Evolutionary conservation across 2,113 vertebrate genomes (phyloP), one percentile per base, ranked within the genome.

Genomic region (Pteronura brasiliensis): DNA sequence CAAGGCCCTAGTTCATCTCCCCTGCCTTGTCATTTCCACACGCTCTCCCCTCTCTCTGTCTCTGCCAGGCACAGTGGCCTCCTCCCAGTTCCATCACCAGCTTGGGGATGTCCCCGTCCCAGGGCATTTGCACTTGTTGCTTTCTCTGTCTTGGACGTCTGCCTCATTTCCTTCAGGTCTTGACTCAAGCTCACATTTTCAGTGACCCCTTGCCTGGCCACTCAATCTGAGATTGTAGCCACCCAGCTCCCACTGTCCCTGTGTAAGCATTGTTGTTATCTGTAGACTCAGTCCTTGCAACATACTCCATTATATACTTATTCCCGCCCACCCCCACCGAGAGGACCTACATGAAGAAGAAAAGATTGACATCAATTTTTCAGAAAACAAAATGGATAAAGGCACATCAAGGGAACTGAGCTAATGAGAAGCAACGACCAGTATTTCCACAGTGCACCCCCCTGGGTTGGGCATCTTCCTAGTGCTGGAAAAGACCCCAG

Each of bases 1-100:
- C 4, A 55, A 55, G 47, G 44, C 25, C n/a, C 39, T 4, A 2
- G 0, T 10, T 15, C 12, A 2, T 9, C 57, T n/a, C 15, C 36
- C 6, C 47, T 23, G n/a, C 52, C 18, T n/a, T 7, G 11, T 39
- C 29, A 21, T 36, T 61, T 39, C 34, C 3, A 3, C 18, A 5
- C 18, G 1, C 23, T 13, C 9, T 21, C 57, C 7, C 10, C 47
- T 17, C 27, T 7, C 2, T 47, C 31, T 7, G 88, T 47, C 47
- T 47, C 47, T 47, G 47, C 57, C 69, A 61, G 47, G 27, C 59
- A 44, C 67, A 10, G 6, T 1, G 44, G 55, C 59, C 59, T 80
- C 52, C 29, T 52, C 67, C 15, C 3, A 1, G 36, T 29, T 47
- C 57, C 55, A 14, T 29, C 55, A n/a, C 34, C 27, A 15, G 14